phyloP scores from a whole-genome alignment of 2,888 invertebrate species.

The Drosophila incognita region DNA sequence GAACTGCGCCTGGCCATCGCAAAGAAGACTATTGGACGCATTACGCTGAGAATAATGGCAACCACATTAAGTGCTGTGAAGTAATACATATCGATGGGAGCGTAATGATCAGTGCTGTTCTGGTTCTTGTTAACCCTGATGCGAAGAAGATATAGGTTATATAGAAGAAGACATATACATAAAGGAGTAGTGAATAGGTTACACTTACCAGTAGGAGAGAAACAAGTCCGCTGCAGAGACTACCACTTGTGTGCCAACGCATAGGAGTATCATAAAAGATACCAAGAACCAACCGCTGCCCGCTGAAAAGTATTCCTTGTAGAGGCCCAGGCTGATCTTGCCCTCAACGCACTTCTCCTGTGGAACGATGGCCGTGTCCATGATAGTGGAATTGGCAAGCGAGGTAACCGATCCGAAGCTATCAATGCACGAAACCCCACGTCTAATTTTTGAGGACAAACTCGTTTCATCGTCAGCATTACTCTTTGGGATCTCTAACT shows the following conservation, averaged over 20 bases:
- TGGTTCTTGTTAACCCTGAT: conserved; percentile 73
- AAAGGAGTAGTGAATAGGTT: too few relatives aligned
- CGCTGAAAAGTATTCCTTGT: conserved; percentile 89
- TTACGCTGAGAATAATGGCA: conserved; percentile 82
- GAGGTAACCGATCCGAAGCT: conserved; percentile 86
- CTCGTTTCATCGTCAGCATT: conserved; percentile 39
- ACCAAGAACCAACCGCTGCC: conserved; percentile 89
- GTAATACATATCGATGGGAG: conserved; percentile 84
- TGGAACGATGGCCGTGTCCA: conserved; percentile 78
- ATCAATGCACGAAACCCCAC: conserved; percentile 77
- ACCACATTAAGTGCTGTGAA: conserved; percentile 85
- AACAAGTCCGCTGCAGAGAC: conserved; percentile 92
- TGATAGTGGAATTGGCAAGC: conserved; percentile 76
- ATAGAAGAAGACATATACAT: too few relatives aligned
- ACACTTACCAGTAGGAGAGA: conserved; percentile 89
- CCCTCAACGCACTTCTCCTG: conserved; percentile 88
- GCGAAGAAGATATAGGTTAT: neutral
- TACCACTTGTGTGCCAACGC: conserved; percentile 88
- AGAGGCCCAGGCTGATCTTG: conserved; percentile 87
- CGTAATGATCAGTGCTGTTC: conserved; percentile 28
- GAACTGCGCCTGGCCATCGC: conserved; percentile 90
- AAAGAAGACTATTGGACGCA: conserved; percentile 86
- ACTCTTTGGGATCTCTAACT: conserved; percentile 64
- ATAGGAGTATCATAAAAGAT: conserved; percentile 87
- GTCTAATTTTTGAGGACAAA: conserved; percentile 57